A percentile compares a stretch with the other conserved stretches of the same genome.
phyloP scores from a whole-genome alignment of 2,797 vertebrate species.

The Falco novaeseelandiae region DNA sequence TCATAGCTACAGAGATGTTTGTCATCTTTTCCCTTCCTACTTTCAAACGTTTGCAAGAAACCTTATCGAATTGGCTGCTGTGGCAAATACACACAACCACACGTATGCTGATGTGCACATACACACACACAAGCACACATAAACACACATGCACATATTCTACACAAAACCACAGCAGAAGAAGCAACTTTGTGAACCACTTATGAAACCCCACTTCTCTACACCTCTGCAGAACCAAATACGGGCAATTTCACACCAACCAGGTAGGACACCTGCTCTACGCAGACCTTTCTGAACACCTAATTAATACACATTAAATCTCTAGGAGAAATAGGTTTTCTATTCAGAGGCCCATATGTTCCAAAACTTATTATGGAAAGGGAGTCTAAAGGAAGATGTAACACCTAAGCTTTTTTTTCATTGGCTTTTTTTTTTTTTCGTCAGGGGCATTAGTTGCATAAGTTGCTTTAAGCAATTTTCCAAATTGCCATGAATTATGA shows the following conservation, averaged over 20 bases:
- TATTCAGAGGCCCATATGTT: background rate
- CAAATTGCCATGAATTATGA: conserved; percentile 39
- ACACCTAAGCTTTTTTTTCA: background rate
- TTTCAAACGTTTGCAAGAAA: background rate
- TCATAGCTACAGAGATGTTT: conserved; percentile 24
- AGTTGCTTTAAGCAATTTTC: conserved; percentile 51
- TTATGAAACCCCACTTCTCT: background rate
- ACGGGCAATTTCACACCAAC: background rate
- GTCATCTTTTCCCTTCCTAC: background rate
- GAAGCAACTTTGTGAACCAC: background rate
- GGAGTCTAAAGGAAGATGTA: background rate
- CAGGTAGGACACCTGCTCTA: background rate
- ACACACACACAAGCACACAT: background rate
- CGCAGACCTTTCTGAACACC: background rate
- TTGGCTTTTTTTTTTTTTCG: background rate
- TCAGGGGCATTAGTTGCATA: conserved; percentile 20
- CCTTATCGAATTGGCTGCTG: background rate
- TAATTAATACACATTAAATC: background rate
- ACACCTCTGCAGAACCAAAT: background rate
- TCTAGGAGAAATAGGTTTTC: background rate
- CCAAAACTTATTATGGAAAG: background rate
- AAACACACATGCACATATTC: background rate
- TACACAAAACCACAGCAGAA: background rate
- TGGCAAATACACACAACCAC: rapidly evolving
- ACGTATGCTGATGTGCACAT: background rate